These are phyloP conservation scores for Cardiocondyla obscurior DNA, from an alignment of 1,140 invertebrate genomes.

Conservation along the genomic window DNA sequence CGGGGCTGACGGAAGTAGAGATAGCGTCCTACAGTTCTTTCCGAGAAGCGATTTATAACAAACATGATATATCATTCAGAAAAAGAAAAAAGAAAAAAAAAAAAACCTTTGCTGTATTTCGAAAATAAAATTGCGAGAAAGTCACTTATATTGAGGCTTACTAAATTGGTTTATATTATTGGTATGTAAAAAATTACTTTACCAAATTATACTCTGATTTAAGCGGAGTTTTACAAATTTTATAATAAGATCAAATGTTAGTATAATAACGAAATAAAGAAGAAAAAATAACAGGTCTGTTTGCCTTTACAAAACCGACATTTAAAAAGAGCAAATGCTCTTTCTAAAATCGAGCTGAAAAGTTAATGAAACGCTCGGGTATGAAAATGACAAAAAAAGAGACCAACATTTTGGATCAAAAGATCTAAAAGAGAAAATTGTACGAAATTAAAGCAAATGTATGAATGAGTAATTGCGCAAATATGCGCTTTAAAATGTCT, in stretches of 20 bases:
- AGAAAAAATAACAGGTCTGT: neutral
- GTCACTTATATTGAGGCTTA: neutral
- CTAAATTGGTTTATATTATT: neutral
- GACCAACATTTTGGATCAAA: neutral
- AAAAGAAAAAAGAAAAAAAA: no score
- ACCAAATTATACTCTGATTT: neutral
- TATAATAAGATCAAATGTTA: neutral
- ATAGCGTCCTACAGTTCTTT: neutral
- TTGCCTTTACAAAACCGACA: neutral
- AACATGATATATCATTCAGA: neutral
- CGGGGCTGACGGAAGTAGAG: neutral
- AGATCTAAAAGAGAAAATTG: neutral
- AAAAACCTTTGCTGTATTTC: slow-evolving; percentile 6
- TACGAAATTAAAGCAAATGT: neutral
- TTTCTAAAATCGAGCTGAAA: neutral
- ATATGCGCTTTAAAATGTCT: neutral
- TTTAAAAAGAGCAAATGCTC: no score
- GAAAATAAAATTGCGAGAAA: neutral
- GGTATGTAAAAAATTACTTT: no score
- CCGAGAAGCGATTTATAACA: slow-evolving; percentile 5
- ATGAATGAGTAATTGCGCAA: neutral
- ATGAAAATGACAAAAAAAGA: no score
- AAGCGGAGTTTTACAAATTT: neutral
- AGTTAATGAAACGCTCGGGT: neutral
- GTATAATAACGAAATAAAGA: neutral